These are phyloP conservation scores for Oreochromis mossambicus DNA, from an alignment of 2,797 vertebrate species.

Conservation along the genomic window DNA sequence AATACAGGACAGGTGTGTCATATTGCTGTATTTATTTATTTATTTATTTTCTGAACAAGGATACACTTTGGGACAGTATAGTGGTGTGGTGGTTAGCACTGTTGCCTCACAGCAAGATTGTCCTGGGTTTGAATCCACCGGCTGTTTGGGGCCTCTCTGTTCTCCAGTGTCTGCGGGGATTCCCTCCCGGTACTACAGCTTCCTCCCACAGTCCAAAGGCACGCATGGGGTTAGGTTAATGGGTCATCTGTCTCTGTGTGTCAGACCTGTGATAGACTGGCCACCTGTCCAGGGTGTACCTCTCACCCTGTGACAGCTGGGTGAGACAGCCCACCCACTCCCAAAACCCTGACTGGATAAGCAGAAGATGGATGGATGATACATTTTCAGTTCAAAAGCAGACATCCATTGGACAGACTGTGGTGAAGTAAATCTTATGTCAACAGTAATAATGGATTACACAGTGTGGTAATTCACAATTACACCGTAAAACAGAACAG, in stretches of 20 bases:
- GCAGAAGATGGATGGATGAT: background rate
- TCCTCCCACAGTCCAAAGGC: background rate
- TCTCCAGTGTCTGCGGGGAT: background rate
- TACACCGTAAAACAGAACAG: background rate
- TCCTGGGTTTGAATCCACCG: background rate
- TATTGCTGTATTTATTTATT: background rate
- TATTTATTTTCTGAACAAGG: background rate
- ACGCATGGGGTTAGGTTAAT: background rate
- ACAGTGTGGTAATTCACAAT: background rate
- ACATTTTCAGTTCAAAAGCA: background rate
- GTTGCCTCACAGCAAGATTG: background rate
- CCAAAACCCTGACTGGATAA: background rate
- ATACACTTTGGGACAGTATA: background rate
- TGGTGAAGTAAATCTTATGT: background rate
- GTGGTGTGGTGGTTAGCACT: background rate
- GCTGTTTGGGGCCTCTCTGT: background rate
- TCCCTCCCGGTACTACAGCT: background rate
- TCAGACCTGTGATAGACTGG: background rate
- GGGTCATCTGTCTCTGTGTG: background rate
- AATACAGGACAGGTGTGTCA: background rate
- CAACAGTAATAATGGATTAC: background rate
- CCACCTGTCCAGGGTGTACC: background rate
- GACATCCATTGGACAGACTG: background rate
- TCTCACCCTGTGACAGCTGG: background rate
- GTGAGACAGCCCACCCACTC: background rate